phyloP scores from a whole-genome alignment of 2,797 vertebrate species.

The Anguilla obscura region DNA sequence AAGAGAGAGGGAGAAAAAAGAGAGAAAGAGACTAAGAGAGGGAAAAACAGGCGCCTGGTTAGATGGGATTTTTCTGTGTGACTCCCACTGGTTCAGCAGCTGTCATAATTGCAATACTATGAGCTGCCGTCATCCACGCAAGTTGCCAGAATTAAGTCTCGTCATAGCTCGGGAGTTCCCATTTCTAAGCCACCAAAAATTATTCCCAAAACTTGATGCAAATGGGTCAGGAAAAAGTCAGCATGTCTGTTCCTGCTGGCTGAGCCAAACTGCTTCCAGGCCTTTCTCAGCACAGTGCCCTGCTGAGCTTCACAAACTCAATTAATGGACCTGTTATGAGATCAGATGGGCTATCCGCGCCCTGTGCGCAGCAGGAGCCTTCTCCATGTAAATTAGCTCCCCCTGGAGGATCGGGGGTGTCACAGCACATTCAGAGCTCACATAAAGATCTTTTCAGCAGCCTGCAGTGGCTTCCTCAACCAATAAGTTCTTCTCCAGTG shows the following conservation, averaged over 20 bases:
- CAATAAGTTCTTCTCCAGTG: constrained; percentile 40
- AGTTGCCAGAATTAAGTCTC: not conserved
- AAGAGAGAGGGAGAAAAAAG: not conserved
- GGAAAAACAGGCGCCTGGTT: not conserved
- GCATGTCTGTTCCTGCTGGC: not conserved
- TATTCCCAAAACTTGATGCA: not conserved
- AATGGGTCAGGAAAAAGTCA: not conserved
- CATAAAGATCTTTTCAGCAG: not conserved
- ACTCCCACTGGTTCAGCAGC: not conserved
- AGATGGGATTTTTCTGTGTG: not conserved
- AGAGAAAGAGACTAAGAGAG: not conserved
- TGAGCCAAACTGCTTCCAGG: not conserved
- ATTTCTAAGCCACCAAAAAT: not conserved
- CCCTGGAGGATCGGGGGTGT: not conserved
- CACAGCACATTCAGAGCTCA: not conserved
- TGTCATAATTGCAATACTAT: not conserved
- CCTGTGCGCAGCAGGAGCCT: not conserved
- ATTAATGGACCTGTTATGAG: not conserved
- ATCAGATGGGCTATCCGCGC: not conserved
- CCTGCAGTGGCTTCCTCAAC: constrained; percentile 29
- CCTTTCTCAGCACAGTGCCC: not conserved
- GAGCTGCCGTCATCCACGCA: not conserved
- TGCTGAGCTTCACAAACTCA: not conserved
- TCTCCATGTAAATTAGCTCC: constrained; percentile 12
- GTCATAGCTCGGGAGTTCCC: not conserved